phyloP scores from a whole-genome alignment of 2,113 vertebrate species.

The Ictidomys tridecemlineatus region DNA sequence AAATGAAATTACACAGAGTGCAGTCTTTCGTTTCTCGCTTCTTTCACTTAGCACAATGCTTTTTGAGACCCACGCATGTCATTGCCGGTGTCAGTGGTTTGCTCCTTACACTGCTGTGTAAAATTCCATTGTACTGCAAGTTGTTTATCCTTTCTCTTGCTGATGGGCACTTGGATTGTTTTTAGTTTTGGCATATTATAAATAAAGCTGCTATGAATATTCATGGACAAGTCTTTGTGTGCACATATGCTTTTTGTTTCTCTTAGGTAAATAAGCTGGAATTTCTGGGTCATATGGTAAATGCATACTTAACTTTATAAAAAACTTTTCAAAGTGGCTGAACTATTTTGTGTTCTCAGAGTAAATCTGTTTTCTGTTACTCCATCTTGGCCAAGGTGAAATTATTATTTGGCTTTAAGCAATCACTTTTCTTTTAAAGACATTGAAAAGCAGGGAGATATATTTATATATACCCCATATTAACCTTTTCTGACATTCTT shows the following conservation, averaged over 20 bases:
- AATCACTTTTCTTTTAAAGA: constrained; percentile 7
- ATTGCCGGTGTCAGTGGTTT: neutral
- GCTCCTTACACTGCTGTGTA: neutral
- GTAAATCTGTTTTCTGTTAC: neutral
- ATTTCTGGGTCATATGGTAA: neutral
- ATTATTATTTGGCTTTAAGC: neutral
- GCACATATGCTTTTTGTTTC: neutral
- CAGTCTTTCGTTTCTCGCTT: neutral
- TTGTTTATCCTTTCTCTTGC: neutral
- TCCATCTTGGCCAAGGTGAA: neutral
- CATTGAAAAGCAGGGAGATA: neutral
- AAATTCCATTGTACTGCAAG: neutral
- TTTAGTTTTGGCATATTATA: neutral
- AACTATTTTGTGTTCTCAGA: neutral
- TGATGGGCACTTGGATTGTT: neutral
- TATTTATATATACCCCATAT: neutral
- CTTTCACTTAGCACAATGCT: neutral
- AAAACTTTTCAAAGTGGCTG: neutral
- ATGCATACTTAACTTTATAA: neutral
- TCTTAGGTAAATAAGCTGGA: neutral
- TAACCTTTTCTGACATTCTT: neutral
- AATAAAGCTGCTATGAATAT: neutral
- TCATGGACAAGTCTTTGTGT: neutral
- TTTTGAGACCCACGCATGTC: neutral
- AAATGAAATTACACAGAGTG: neutral